Base-by-base conservation (phyloP, 2,113 vertebrate genomes). In the Heterotilapia buettikoferi region DNA sequence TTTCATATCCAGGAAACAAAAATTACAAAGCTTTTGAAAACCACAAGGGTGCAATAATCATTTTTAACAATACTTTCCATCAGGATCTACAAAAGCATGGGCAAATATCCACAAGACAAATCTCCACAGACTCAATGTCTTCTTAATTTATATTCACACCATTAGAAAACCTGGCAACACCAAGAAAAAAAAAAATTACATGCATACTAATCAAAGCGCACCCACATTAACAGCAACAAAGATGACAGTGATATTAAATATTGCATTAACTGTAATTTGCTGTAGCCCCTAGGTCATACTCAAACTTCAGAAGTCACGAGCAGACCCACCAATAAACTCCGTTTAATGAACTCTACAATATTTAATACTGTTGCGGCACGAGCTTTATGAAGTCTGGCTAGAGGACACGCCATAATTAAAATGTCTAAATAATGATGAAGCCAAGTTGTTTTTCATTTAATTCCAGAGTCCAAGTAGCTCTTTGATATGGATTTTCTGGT, bases 321-420 rank as follows among this genome's bases (percentile, higher is more conserved):
- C 84, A 89, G 88, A 90, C 79, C 45, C 83, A 83, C 85, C 68
- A 93, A 95, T 94, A 95, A 94, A 93, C 86, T 61, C 76, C 6
- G 16, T 90, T 68, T 94, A 93, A 95, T 95, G 88, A 94, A 94
- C 92, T 93, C 90, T 84, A 88, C 86, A 88, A 84, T 87, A 91
- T 92, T 92, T 90, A 93, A 94, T 83, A 90, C 53, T n/a, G 82
- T 83, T 90, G 84, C 83, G 3, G 88, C 61, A 40, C 66, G 68
- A 81, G 59, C 57, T 94, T 94, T 85, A 94, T 90, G 53, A 91
- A 92, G 89, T 92, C 93, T 94, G 82, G 88, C 90, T 90, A 57
- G 84, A 90, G 81, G 89, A 94, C 83, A 87, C 82, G 38, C 24
- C 19, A 82, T 92, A 90, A 94, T 95, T 92, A 91, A 93, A 92